Conservation (phyloP, 1,140 invertebrate species). For the Drosophila tropicalis region DNA sequence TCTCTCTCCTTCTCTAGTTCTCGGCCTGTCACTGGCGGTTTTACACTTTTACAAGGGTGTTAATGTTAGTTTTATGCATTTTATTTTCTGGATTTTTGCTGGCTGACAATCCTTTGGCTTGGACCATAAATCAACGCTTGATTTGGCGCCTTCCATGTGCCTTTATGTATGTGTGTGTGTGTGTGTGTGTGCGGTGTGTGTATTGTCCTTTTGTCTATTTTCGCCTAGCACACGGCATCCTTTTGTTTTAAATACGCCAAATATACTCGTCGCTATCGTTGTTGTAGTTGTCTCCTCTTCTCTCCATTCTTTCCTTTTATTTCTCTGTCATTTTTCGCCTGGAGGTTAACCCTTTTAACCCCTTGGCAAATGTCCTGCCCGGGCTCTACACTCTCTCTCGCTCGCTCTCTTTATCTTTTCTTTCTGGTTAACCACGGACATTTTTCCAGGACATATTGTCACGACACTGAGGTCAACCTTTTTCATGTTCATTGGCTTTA, state of each 20-base stretch:
- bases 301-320: slow-evolving; percentile 29
- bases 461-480: slow-evolving; percentile 77
- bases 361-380: slow-evolving; percentile 55
- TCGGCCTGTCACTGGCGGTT: slow-evolving; percentile 65
- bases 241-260: slow-evolving; percentile 77
- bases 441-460: slow-evolving; percentile 73
- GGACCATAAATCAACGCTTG: slow-evolving; percentile 75
- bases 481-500: slow-evolving; percentile 71
- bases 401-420: slow-evolving; percentile 19
- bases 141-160: slow-evolving; percentile 74
- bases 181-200: not conserved
- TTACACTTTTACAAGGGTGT: slow-evolving; percentile 79
- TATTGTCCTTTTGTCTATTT: slow-evolving; percentile 69
- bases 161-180: slow-evolving; percentile 19
- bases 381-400: not conserved
- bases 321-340: slow-evolving; percentile 48
- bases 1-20: slow-evolving; percentile 14
- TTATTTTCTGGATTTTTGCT: slow-evolving; percentile 45
- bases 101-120: slow-evolving; percentile 61
- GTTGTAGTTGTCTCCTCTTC: slow-evolving; percentile 31
- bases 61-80: slow-evolving; percentile 75
- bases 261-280: slow-evolving; percentile 64
- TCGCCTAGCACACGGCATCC: slow-evolving; percentile 68
- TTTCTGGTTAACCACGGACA: slow-evolving; percentile 75
- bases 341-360: slow-evolving; percentile 76